Conservation (phyloP, 2,113 vertebrate genomes). For the Chaetodon trifascialis region DNA sequence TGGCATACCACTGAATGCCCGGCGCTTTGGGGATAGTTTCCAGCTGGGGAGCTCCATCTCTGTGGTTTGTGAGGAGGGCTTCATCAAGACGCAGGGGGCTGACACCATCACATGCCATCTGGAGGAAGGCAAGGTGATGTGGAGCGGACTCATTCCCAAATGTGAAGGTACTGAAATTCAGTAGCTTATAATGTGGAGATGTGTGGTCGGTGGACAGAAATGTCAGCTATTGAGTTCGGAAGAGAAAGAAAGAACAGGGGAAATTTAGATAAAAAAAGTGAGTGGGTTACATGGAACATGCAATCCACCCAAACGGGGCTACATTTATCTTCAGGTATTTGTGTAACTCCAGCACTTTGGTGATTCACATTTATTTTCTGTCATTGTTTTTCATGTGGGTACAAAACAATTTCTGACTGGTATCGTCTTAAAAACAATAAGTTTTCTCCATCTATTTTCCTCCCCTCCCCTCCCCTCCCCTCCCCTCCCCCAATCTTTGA, state of each 20-base stretch:
- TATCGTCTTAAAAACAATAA: constrained; percentile 10
- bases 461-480: neutral
- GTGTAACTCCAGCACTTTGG: constrained; percentile 32
- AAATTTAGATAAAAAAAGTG: constrained; percentile 16
- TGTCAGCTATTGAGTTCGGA: constrained; percentile 5
- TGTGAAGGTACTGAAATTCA: constrained; percentile 90
- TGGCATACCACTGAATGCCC: constrained; percentile 94
- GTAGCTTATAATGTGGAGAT: neutral
- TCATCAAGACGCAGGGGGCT: constrained; percentile 98
- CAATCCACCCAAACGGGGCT: constrained; percentile 22
- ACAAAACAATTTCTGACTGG: constrained; percentile 12
- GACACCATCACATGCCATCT: constrained; percentile 97
- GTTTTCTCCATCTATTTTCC: neutral
- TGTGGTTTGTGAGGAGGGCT: constrained; percentile 97
- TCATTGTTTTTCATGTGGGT: constrained; percentile 35
- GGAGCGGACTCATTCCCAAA: constrained; percentile 96
- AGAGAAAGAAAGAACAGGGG: constrained; percentile 6
- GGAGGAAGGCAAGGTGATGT: constrained; percentile 95
- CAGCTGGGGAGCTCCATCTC: constrained; percentile 96
- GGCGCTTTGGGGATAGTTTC: constrained; percentile 95
- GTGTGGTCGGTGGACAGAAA: constrained; percentile 13
- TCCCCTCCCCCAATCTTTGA: neutral
- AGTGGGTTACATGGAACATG: constrained; percentile 30
- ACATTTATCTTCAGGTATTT: constrained; percentile 46
- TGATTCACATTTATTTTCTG: constrained; percentile 50